A percentile compares a stretch with the other conserved stretches of the same genome.
phyloP scores from a whole-genome alignment of 92 coral and sea anemone species.

The Umimayanthus chanpuru region DNA sequence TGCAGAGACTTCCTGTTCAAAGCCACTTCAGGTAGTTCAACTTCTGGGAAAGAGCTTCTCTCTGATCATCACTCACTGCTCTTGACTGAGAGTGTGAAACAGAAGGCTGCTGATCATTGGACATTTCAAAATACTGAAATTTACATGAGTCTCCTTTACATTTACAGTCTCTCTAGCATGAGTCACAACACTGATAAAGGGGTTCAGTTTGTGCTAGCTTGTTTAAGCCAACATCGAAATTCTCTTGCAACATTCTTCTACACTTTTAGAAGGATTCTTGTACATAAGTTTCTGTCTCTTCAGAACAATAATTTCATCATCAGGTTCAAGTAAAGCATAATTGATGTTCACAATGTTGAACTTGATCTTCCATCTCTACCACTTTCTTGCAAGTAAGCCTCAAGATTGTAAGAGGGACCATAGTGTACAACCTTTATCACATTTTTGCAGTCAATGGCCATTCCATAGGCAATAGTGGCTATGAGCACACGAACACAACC shows the following conservation, averaged over 20 bases:
- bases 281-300: constrained; percentile 9
- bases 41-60: neutral
- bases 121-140: neutral
- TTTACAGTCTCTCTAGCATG: constrained; percentile 18
- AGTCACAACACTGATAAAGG: constrained; percentile 1
- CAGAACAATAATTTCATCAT: constrained; percentile 29
- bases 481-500: constrained; percentile 29
- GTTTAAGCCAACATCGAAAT: no score
- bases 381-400: constrained; percentile 41
- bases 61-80: constrained; percentile 5
- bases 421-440: constrained; percentile 16
- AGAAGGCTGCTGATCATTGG: no score
- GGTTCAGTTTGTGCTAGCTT: no score
- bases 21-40: neutral
- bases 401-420: constrained; percentile 36
- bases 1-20: neutral
- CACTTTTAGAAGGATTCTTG: neutral
- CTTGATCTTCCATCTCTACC: constrained; percentile 33
- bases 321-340: constrained; percentile 22
- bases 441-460: constrained; percentile 26
- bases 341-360: neutral
- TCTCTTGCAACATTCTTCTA: neutral
- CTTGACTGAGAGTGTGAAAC: neutral
- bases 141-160: constrained; percentile 4
- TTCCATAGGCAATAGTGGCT: constrained; percentile 36